Evolutionary conservation across 2,797 vertebrate genomes (phyloP), one percentile per base, ranked within the genome.

Genomic region (Ptychadena robeensis): DNA sequence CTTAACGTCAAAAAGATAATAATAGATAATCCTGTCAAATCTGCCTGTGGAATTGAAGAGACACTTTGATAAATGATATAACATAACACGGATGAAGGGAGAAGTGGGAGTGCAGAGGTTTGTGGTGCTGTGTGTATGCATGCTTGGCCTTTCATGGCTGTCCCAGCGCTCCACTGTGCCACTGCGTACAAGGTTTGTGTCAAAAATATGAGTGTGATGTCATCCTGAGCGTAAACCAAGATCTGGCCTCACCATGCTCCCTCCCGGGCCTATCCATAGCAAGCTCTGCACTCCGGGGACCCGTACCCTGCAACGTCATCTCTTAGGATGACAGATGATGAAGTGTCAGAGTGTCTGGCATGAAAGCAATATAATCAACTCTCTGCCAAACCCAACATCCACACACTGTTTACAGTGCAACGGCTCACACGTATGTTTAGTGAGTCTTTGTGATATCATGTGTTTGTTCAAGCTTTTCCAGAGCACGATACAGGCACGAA

Each of bases 311-410:
- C 65, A 75, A 57, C 72, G 68, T 69, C 83, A 85, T 71, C 72
- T 38, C 78, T 57, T 38, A 80, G 14, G 9, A 76, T 85, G 83
- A 85, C 72, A 85, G 65, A 81, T 76, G 71, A 81, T 81, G 72
- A 76, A 76, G 66, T 85, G 83, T 85, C 82, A 80, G 71, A 65
- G 64, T 35, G 65, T 74, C 65, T 85, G 82, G 82, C 82, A 80
- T 48, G 64, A 61, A 30, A 80, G 67, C 83, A 85, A 76, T 31
- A 28, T 76, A 80, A 85, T 78, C 83, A 80, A 10, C 34, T 27
- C 15, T 30, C 73, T 85, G 83, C 83, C 83, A 85, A 85, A 76
- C 57, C 72, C 83, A 80, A 80, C 83, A 85, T 65, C 35, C 73
- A 80, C 30, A 32, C 53, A 27, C 78, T 85, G 72, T 85, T 85